Evolutionary conservation across 1,140 invertebrate genomes (phyloP).

Genomic region (Ylistrum balloti): DNA sequence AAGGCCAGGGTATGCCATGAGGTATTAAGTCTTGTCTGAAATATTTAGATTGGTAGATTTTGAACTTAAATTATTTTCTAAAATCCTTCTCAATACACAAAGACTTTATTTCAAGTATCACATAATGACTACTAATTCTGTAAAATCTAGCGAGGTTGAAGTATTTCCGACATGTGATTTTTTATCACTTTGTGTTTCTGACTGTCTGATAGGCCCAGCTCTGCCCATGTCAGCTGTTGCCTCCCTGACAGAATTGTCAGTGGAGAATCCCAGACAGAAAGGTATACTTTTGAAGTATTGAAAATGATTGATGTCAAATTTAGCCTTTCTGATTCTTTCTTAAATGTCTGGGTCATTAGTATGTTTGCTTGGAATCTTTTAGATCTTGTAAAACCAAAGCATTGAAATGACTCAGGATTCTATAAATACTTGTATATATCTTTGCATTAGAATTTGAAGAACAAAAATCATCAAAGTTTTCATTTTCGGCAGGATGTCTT

Average conservation of each 20-base stretch:
- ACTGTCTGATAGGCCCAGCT: not conserved
- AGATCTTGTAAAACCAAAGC: slow-evolving; percentile 24
- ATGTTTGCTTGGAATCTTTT: slow-evolving; percentile 27
- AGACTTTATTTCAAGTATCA: slow-evolving; percentile 19
- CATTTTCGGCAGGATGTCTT: not conserved
- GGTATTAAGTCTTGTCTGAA: not conserved
- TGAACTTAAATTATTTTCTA: not conserved
- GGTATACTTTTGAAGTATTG: slow-evolving; percentile 23
- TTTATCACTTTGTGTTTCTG: not conserved
- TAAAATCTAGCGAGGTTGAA: not conserved
- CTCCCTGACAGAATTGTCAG: not conserved
- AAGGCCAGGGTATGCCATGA: not conserved
- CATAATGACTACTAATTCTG: not conserved
- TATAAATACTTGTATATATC: not conserved
- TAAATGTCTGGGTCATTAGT: slow-evolving; percentile 18
- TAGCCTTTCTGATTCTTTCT: not conserved
- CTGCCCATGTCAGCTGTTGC: slow-evolving; percentile 13
- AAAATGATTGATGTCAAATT: slow-evolving; percentile 35
- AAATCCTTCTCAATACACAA: not conserved
- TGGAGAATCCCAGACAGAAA: not conserved
- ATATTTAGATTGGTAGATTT: not conserved
- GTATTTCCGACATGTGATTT: not conserved
- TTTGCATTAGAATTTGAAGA: not conserved
- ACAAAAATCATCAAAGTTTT: slow-evolving; percentile 27
- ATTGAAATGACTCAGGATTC: slow-evolving; percentile 4